Percentiles rank a stretch among this genome's conserved stretches.
phyloP scores from a whole-genome alignment of 2,113 vertebrate genomes.

The Ginglymostoma cirratum region DNA sequence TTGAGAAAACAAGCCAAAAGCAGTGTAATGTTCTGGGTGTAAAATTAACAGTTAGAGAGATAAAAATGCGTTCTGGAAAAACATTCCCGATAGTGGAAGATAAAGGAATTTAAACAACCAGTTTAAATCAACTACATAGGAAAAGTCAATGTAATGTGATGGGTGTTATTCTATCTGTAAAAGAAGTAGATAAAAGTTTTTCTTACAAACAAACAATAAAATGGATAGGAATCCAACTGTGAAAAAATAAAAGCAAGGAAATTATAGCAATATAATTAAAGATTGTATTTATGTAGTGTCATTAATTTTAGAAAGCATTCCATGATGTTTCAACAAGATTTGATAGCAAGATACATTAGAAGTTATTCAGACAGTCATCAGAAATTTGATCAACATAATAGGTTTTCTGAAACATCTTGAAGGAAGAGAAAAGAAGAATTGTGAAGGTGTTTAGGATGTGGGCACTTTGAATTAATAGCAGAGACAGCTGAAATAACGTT shows the following conservation, averaged over 20 bases:
- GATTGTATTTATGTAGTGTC: background rate
- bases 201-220: background rate
- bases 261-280: background rate
- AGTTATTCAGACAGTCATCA: no score
- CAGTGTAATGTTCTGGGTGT: background rate
- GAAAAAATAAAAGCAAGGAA: background rate
- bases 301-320: background rate
- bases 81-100: background rate
- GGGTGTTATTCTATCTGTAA: no score
- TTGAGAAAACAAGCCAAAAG: background rate
- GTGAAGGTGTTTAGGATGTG: background rate
- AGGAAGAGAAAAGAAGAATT: background rate
- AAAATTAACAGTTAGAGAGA: background rate
- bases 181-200: background rate
- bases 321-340: background rate
- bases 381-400: background rate
- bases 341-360: background rate
- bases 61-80: background rate
- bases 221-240: background rate
- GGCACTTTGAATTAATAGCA: background rate
- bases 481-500: no score
- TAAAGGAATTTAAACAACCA: background rate
- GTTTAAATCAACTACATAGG: background rate
- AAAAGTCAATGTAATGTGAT: background rate
- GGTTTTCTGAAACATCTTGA: background rate